Percentiles rank a stretch among this genome's conserved stretches.
These are phyloP conservation scores for Cichlasoma orientale DNA, from an alignment of 2,797 vertebrate genomes.

Conservation along the genomic window DNA sequence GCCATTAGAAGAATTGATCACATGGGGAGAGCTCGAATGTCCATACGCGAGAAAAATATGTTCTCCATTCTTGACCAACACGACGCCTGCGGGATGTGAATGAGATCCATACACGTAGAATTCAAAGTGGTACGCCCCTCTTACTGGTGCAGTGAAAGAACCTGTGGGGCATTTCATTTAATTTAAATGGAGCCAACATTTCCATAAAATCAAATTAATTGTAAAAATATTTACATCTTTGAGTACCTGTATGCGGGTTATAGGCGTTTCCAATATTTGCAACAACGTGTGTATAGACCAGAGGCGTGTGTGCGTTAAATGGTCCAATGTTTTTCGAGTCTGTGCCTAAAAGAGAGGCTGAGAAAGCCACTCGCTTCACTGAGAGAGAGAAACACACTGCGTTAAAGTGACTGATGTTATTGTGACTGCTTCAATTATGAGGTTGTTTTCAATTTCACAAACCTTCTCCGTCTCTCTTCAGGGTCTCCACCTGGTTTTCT, in stretches of 20 bases:
- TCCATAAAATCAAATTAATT: neutral
- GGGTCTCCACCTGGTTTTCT: conserved; percentile 45
- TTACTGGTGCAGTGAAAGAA: conserved; percentile 28
- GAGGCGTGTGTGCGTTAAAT: rapidly evolving
- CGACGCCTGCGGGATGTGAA: neutral
- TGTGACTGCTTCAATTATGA: neutral
- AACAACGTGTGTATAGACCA: neutral
- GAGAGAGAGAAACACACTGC: neutral
- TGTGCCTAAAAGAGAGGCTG: neutral
- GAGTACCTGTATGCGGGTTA: conserved; percentile 10
- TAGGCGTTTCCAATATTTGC: conserved; percentile 25
- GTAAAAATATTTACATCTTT: neutral
- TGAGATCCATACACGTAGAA: neutral
- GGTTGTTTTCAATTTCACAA: neutral
- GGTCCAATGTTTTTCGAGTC: rapidly evolving
- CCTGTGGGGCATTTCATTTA: neutral
- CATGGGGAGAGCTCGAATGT: rapidly evolving
- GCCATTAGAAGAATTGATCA: neutral
- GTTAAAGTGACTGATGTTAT: neutral
- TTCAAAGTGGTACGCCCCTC: conserved; percentile 59
- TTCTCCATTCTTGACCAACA: conserved; percentile 37
- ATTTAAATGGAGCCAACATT: neutral
- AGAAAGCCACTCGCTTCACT: conserved; percentile 29
- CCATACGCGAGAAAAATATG: neutral
- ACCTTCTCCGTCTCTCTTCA: conserved; percentile 39